A percentile compares a stretch with the other conserved stretches of the same genome.
phyloP scores from a whole-genome alignment of 2,113 vertebrate species.

The Pavo muticus region DNA sequence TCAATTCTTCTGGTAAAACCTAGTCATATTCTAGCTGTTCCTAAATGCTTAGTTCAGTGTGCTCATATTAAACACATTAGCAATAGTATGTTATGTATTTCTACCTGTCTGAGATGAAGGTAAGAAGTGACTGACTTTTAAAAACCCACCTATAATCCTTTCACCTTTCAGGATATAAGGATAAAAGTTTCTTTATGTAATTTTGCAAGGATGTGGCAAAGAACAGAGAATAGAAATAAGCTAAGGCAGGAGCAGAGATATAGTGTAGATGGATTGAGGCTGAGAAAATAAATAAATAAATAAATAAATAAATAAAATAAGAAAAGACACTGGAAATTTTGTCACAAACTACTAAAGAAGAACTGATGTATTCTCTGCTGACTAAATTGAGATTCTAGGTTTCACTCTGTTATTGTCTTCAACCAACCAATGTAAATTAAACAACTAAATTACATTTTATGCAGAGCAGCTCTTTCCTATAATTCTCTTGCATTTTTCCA shows the following conservation, averaged over 20 bases:
- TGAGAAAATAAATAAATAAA: too few species aligned
- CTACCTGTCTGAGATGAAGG: not conserved
- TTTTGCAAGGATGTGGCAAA: not conserved
- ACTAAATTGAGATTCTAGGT: not conserved
- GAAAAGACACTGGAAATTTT: not conserved
- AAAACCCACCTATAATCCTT: not conserved
- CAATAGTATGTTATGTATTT: not conserved
- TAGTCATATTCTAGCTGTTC: not conserved
- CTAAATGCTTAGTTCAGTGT: not conserved
- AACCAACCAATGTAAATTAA: not conserved
- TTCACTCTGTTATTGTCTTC: not conserved
- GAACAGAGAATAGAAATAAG: not conserved
- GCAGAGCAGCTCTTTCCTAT: not conserved
- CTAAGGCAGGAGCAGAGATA: not conserved
- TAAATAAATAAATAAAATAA: too few species aligned
- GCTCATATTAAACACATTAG: not conserved
- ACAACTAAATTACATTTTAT: not conserved
- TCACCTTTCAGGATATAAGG: not conserved
- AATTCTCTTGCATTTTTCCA: not conserved
- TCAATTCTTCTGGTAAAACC: not conserved
- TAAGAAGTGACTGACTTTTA: not conserved
- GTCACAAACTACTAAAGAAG: not conserved
- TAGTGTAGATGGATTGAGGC: rapidly evolving
- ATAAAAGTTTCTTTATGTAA: not conserved
- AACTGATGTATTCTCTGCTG: not conserved